Evolutionary conservation across 2,797 vertebrate species (phyloP), one percentile per base, ranked within the genome.

Genomic region (Myotis daubentonii): DNA sequence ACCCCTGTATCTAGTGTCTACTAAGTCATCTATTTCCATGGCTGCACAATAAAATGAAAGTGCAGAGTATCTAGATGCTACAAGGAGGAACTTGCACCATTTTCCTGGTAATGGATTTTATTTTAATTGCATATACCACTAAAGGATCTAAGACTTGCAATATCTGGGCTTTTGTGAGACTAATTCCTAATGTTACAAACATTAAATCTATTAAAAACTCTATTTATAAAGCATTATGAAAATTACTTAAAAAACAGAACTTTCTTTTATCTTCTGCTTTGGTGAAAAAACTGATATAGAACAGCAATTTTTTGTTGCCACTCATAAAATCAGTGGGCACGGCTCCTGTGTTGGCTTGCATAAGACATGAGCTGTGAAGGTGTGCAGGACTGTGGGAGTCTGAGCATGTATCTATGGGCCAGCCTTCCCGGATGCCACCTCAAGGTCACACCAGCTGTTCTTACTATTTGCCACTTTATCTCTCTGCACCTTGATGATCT

Each of bases 181-280:
- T 28, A 87, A 96, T 62, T 80, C 13, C 44, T 86, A 30, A 87
- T 12, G 4, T 87, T 68, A 62, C 41, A 86, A 88, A 92, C 5
- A 76, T 13, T 80, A 68, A 94, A 41, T 20, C 53, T 86, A 87
- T 72, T 93, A 38, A 82, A 85, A 91, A 60, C 30, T 75, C 30
- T 71, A 91, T 79, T 41, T 89, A 66, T 38, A 51, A 70, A 92
- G n/a, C 44, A 57, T 51, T 72, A 33, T 22, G 8, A 72, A 94
- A 90, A 90, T 71, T 78, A 89, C 44, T 87, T 91, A 62, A 41
- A 89, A 60, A 30, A 66, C 2, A 28, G 15, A 80, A 86, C 4
- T 57, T 84, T 74, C 68, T 84, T 87, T 62, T 23, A 78, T 70
- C 51, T 82, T 30, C n/a, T 57, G 3, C 36, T 33, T 66, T 55